Base-by-base conservation (phyloP, 2,113 vertebrate species). In the Platycercus adscitus region DNA sequence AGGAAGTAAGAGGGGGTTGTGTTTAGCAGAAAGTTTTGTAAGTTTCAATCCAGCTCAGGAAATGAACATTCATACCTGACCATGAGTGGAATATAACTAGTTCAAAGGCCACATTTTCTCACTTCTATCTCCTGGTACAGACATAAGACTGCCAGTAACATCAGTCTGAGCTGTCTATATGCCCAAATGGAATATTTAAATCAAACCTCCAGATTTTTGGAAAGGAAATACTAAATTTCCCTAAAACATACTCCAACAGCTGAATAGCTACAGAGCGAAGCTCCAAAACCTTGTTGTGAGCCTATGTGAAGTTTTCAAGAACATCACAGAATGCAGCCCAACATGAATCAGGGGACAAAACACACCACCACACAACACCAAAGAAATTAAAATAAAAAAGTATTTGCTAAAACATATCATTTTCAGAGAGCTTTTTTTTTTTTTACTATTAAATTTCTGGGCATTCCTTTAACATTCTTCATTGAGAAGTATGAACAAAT, bases 331-430 rank as follows among this genome's bases (percentile, higher is more conserved):
- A 33, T 10, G 80, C 6, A 69, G 35, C 7, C 17, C 37, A 56
- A 24, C 6, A 24, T 1, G 6, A 83, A 35, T 28, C 3, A 19
- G 4, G 11, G 17, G 3, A 3, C 10, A 47, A 0, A 29, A 19
- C 5, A 2, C 41, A 31, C 18, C 10, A 13, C 5, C 33, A 24
- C 55, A 37, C 20, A 14, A 0, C n/a, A 49, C 24, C 14, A 65
- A 37, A 37, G 7, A 6, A 31, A 33, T 3, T 53, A n/a, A 81
- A 82, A 31, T 12, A 9, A 25, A 47, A 44, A 72, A 52, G 4
- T 4, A 11, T 13, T n/a, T 78, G 17, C 46, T 43, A 29, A 47
- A 93, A 76, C 1, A 15, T 9, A 5, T 7, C 5, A 15, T 56
- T 89, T 81, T 81, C 29, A 56, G 43, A 71, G 24, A 29, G 15